These are phyloP conservation scores for Numenius arquata DNA, from an alignment of 2,113 vertebrate species.

Conservation along the genomic window DNA sequence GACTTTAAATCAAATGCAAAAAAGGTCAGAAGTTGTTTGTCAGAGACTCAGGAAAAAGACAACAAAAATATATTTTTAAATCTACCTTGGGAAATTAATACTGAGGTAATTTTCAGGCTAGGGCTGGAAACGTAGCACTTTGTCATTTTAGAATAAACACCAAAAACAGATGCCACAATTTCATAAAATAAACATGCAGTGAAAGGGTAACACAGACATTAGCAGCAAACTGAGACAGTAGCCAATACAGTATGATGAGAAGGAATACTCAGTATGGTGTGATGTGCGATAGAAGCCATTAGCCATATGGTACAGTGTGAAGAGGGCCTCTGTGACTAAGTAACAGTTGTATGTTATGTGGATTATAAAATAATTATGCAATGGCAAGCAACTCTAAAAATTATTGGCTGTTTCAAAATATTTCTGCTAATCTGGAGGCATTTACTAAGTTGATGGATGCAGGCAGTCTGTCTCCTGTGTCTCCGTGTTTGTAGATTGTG, in stretches of 20 bases:
- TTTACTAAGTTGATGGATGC: constrained; percentile 62
- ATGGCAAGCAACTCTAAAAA: constrained; percentile 74
- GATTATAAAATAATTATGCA: constrained; percentile 84
- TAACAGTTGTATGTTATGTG: constrained; percentile 74
- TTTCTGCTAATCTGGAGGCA: constrained; percentile 70
- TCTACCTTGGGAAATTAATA: constrained; percentile 68
- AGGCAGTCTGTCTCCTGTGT: constrained; percentile 19
- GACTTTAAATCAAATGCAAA: constrained; percentile 13
- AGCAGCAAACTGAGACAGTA: constrained; percentile 73
- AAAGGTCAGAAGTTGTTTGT: constrained; percentile 9
- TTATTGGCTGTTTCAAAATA: constrained; percentile 77
- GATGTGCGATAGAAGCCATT: constrained; percentile 71
- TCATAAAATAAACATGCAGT: constrained; percentile 82
- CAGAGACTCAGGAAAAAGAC: constrained; percentile 34
- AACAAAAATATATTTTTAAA: constrained; percentile 57
- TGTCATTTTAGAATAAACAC: constrained; percentile 74
- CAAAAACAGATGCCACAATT: constrained; percentile 72
- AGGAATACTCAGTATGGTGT: constrained; percentile 76
- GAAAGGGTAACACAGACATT: constrained; percentile 78
- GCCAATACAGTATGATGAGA: constrained; percentile 73
- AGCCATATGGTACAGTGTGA: constrained; percentile 79
- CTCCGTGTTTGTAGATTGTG: background rate
- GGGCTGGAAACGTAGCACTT: constrained; percentile 52
- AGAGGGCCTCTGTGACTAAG: constrained; percentile 73
- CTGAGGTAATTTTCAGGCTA: constrained; percentile 57